These are phyloP conservation scores for Podarcis cretensis DNA, from an alignment of 2,113 vertebrate species.

Conservation along the genomic window DNA sequence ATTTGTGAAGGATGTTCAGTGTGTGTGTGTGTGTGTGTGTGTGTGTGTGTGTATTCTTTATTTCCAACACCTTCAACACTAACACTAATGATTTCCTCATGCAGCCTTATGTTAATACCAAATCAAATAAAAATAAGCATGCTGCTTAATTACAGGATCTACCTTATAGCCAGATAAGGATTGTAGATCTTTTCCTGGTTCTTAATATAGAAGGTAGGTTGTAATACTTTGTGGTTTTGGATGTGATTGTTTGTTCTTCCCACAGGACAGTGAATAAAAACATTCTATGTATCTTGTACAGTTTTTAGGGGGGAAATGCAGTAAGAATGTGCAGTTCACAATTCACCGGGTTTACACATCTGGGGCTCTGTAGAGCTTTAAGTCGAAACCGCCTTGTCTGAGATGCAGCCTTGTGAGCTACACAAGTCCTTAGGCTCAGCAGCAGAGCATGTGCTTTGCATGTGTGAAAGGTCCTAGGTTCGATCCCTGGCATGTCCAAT, in stretches of 20 bases:
- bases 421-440: not conserved
- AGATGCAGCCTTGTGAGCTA: too few species aligned
- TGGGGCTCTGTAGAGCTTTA: too few species aligned
- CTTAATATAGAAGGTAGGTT: not conserved
- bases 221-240: not conserved
- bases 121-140: conserved; percentile 61
- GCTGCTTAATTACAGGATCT: conserved; percentile 34
- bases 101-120: conserved; percentile 44
- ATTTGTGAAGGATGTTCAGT: conserved; percentile 33
- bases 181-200: not conserved
- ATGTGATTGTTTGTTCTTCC: too few species aligned
- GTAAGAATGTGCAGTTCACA: not conserved
- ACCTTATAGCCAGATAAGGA: conserved; percentile 41
- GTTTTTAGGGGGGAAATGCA: not conserved
- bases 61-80: conserved; percentile 45
- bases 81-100: conserved; percentile 48
- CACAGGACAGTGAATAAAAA: not conserved
- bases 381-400: too few species aligned
- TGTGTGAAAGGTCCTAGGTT: not conserved
- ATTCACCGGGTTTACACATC: not conserved
- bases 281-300: not conserved
- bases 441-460: not conserved
- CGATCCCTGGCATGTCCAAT: not conserved
- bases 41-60: conserved; percentile 27
- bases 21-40: conserved; percentile 17